A percentile compares a stretch with the other conserved stretches of the same genome.
phyloP scores from a whole-genome alignment of 1,140 invertebrate species.

The Drosophila guanche region DNA sequence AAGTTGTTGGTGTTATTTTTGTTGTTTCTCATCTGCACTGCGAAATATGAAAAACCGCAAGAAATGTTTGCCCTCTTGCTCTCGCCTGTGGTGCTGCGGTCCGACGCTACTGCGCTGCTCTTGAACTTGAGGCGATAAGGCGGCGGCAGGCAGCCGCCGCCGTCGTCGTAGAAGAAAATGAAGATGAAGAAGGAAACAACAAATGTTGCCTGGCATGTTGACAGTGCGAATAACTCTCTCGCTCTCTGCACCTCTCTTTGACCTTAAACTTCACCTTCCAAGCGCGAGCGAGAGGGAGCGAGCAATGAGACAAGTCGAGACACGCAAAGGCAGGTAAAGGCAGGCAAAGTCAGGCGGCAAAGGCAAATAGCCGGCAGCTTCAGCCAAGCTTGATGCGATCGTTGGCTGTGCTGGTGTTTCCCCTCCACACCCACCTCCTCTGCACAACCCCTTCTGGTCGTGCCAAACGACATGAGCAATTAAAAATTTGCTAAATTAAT shows the following conservation, averaged over 20 bases:
- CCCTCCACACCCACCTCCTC: too few species aligned
- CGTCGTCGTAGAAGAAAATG: too few species aligned
- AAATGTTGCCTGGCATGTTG: slow-evolving; percentile 60
- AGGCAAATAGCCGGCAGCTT: slow-evolving; percentile 49
- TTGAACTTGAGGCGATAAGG: slow-evolving; percentile 63
- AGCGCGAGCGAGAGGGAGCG: slow-evolving; percentile 45
- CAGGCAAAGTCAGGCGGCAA: slow-evolving; percentile 12
- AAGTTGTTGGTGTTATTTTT: too few species aligned
- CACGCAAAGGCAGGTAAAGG: slow-evolving; percentile 18
- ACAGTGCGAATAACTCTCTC: slow-evolving; percentile 38
- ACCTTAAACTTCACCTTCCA: slow-evolving; percentile 74
- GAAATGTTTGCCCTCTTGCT: slow-evolving; percentile 3
- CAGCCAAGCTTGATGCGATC: slow-evolving; percentile 48
- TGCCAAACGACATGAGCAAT: slow-evolving; percentile 78
- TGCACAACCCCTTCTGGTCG: neutral
- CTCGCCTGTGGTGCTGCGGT: too few species aligned
- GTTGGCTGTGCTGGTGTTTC: slow-evolving; percentile 29
- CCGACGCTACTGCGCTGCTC: slow-evolving; percentile 25
- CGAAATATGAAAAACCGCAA: slow-evolving; percentile 14
- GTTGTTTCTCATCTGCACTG: neutral
- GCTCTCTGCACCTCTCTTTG: slow-evolving; percentile 51
- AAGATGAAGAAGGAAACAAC: slow-evolving; percentile 14
- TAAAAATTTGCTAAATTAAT: slow-evolving; percentile 82
- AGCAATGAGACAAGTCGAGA: slow-evolving; percentile 31
- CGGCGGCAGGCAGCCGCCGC: too few species aligned